Conservation (phyloP, 2,113 vertebrate genomes). For the Muntiacus muntjak region DNA sequence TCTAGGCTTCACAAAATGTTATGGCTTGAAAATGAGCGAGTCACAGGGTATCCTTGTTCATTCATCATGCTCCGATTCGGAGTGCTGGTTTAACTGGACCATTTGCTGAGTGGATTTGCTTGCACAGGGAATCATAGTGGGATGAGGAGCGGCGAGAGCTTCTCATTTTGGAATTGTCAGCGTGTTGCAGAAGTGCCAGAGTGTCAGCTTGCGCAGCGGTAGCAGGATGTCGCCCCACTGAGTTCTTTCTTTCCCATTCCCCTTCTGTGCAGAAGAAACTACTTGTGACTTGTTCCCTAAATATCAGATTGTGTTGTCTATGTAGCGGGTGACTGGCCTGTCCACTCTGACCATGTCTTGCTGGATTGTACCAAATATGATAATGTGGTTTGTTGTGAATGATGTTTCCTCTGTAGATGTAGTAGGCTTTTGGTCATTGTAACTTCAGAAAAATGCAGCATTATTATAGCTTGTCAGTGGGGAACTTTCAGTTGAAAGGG, state of each 20-base stretch:
- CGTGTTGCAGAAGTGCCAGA: not conserved
- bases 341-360: not conserved
- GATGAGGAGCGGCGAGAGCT: not conserved
- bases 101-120: slow-evolving; percentile 48
- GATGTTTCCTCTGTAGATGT: not conserved
- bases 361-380: not conserved
- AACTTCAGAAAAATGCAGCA: not conserved
- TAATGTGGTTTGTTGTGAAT: not conserved
- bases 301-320: not conserved
- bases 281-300: not conserved
- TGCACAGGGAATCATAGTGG: not conserved
- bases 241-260: not conserved
- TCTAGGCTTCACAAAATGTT: slow-evolving; percentile 44
- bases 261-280: slow-evolving; percentile 51
- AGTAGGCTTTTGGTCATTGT: not conserved
- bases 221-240: slow-evolving; percentile 37
- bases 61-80: slow-evolving; percentile 34
- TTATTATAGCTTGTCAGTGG: not conserved
- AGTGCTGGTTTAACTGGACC: slow-evolving; percentile 24
- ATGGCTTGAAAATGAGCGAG: slow-evolving; percentile 55
- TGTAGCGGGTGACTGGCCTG: not conserved
- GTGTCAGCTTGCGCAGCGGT: slow-evolving; percentile 50
- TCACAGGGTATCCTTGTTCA: slow-evolving; percentile 56
- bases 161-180: slow-evolving; percentile 10
- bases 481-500: not conserved